Evolutionary conservation across 2,113 vertebrate species (phyloP).

Genomic region (Menidia beryllina): DNA sequence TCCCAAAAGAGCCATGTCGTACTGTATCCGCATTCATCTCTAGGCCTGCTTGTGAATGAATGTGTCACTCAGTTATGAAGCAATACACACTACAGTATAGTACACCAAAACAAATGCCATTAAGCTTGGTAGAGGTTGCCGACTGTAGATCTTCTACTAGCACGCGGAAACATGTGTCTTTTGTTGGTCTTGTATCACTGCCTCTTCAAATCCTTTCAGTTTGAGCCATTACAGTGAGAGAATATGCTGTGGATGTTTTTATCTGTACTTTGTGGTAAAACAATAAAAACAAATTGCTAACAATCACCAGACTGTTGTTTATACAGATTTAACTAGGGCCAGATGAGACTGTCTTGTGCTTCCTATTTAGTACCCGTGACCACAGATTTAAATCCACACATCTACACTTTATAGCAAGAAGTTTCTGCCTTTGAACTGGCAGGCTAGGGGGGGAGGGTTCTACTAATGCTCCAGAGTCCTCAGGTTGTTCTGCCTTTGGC

Average conservation of each 20-base stretch:
- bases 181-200: constrained; percentile 66
- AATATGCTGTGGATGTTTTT: constrained; percentile 76
- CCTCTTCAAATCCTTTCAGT: constrained; percentile 59
- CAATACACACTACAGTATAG: constrained; percentile 71
- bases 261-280: constrained; percentile 80
- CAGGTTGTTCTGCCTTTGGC: too few species aligned
- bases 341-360: neutral
- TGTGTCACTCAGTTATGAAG: constrained; percentile 79
- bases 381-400: neutral
- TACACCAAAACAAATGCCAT: constrained; percentile 53
- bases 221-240: constrained; percentile 58
- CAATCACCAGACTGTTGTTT: constrained; percentile 36
- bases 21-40: constrained; percentile 74
- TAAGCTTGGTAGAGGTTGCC: constrained; percentile 59
- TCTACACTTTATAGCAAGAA: neutral
- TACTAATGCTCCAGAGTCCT: too few species aligned
- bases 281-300: constrained; percentile 70
- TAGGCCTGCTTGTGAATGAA: constrained; percentile 81
- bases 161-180: constrained; percentile 54
- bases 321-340: constrained; percentile 2
- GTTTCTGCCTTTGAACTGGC: neutral
- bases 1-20: constrained; percentile 68
- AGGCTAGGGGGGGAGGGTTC: too few species aligned
- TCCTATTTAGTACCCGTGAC: neutral
- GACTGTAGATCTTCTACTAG: constrained; percentile 60